Base-by-base conservation (phyloP, 1,140 invertebrate genomes). In the Leptinotarsa lineolata region DNA sequence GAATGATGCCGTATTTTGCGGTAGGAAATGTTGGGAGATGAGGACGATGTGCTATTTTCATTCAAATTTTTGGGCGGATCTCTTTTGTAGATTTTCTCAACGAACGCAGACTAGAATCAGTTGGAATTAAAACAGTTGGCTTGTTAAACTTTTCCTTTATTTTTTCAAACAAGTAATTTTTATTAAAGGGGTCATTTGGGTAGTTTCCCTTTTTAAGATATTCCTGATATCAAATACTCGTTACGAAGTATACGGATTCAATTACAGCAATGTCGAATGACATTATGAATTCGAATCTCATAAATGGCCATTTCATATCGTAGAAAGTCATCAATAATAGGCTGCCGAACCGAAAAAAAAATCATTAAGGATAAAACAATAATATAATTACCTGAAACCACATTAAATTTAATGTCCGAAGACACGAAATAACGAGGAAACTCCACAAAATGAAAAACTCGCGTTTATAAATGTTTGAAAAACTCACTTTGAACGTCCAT, bases 401-500 rank as follows among this genome's bases (percentile, higher is more conserved):
- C 20, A 63, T 63, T 21, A 16, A 24, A 63, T 63, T 30, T 30
- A 63, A 63, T 63, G 65, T 45, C 15, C n/a, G 39, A 13, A 45
- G 66, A 46, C 12, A 45, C 24, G 66, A 20, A 46, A 45, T 18
- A 54, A 54, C 15, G n/a, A 54, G 48, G 30, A 39, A n/a, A 54
- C 48, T 54, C 66, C 13, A 45, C 2, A 68, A 46, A 46, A 68
- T n/a, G 45, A 70, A 70, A 70, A 54, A 18, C 16, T n/a, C 66
- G 64, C n/a, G 8, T 13, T 22, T 15, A 64, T 63, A 63, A 70
- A 70, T 59, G 58, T 59, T 70, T n/a, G 68, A 76, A 76, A 76
- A 74, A 73, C 65, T 45, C 72, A 68, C 58, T 48, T 59, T 59
- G 70, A 61, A 65, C 65, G 69, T 30, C 74, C 68, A 65, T 75